These are phyloP conservation scores for Stegostoma tigrinum DNA, from an alignment of 2,113 vertebrate species.

Conservation along the genomic window DNA sequence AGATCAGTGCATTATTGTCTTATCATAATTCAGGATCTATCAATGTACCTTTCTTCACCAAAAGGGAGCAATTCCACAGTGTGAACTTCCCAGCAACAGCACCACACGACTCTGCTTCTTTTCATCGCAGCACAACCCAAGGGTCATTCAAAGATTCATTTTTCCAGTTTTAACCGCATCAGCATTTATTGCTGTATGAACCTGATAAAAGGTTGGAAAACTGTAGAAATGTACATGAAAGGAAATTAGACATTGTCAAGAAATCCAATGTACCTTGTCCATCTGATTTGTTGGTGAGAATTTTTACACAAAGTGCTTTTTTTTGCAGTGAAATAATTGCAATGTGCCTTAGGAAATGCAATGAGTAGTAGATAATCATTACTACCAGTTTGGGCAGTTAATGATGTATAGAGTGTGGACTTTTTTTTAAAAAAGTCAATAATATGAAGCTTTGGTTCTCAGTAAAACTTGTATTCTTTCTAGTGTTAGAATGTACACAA, in stretches of 20 bases:
- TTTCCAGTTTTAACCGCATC: neutral
- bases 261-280: neutral
- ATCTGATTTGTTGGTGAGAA: neutral
- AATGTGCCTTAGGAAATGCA: neutral
- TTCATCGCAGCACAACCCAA: slow-evolving; percentile 29
- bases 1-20: neutral
- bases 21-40: neutral
- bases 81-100: slow-evolving; percentile 33
- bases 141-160: slow-evolving; percentile 31
- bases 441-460: too few species aligned
- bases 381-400: neutral
- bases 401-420: neutral
- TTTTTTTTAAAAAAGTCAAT: neutral
- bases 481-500: neutral
- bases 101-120: slow-evolving; percentile 36
- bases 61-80: slow-evolving; percentile 31
- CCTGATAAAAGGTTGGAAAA: slow-evolving; percentile 21
- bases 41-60: slow-evolving; percentile 27
- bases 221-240: slow-evolving; percentile 5
- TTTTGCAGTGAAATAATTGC: neutral
- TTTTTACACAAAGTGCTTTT: neutral
- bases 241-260: neutral
- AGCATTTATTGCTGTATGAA: slow-evolving; percentile 29
- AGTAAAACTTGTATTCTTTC: neutral
- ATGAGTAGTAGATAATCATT: neutral